A percentile compares a stretch with the other conserved stretches of the same genome.
Evolutionary conservation across 2,113 vertebrate species (phyloP).

Genomic region (Cichladusa arquata): DNA sequence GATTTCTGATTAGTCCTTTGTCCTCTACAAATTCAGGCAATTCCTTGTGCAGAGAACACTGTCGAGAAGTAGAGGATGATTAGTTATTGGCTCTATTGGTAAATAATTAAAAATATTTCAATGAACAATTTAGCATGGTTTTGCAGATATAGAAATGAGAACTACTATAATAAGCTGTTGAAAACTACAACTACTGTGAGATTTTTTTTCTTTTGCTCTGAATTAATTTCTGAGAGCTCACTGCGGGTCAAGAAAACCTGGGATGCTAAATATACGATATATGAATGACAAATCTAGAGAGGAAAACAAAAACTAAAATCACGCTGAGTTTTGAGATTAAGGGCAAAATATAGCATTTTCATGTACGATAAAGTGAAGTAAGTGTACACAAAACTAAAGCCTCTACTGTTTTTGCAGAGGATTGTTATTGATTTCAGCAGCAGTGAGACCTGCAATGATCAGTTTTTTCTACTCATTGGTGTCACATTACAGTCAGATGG

Average conservation of each 20-base stretch:
- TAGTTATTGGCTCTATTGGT: slow-evolving; percentile 26
- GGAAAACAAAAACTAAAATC: neutral
- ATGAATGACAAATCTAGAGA: neutral
- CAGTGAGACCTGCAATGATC: slow-evolving; percentile 5
- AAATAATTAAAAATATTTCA: slow-evolving; percentile 57
- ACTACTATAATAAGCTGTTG: slow-evolving; percentile 26
- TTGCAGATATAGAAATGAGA: slow-evolving; percentile 35
- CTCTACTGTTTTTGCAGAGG: neutral
- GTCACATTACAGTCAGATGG: neutral
- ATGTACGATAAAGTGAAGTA: neutral
- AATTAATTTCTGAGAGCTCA: slow-evolving; percentile 25
- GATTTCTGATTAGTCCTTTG: slow-evolving; percentile 58
- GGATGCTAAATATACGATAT: neutral
- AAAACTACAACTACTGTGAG: slow-evolving; percentile 20
- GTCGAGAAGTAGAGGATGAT: slow-evolving; percentile 16
- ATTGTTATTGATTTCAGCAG: slow-evolving; percentile 50
- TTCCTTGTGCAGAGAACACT: slow-evolving; percentile 37
- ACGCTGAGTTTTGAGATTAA: neutral
- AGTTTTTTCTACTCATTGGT: slow-evolving; percentile 34
- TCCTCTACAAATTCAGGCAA: slow-evolving; percentile 50
- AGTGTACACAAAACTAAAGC: neutral
- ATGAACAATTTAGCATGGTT: slow-evolving; percentile 46
- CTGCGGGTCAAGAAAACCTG: neutral
- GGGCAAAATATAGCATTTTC: slow-evolving; percentile 42
- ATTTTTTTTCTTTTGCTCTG: slow-evolving; percentile 46